Conservation (phyloP, 2,113 vertebrate species). For the Microtus pennsylvanicus region DNA sequence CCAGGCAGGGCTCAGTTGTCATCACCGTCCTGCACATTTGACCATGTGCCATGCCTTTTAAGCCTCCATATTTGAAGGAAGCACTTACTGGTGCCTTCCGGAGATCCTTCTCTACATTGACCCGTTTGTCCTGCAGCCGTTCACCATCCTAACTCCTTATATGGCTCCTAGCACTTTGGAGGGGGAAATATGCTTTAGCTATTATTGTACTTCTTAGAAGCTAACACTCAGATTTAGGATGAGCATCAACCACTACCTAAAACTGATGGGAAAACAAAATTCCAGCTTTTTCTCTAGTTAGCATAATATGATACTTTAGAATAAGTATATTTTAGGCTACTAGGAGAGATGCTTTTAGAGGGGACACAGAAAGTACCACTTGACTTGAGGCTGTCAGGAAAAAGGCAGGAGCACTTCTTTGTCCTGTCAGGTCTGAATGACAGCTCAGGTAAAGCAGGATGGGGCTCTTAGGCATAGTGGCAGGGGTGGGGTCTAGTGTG, state of each 20-base stretch:
- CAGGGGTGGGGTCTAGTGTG: rapidly evolving
- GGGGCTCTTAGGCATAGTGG: not conserved
- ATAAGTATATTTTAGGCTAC: not conserved
- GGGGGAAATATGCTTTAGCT: not conserved
- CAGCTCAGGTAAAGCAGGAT: not conserved
- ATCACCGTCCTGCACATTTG: not conserved
- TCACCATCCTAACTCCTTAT: not conserved
- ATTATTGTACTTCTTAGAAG: slow-evolving; percentile 14
- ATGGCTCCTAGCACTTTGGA: not conserved
- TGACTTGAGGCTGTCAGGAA: not conserved
- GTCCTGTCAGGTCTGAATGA: not conserved
- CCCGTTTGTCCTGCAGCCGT: not conserved
- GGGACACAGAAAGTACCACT: not conserved
- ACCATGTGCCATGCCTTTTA: not conserved
- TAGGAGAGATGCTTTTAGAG: not conserved
- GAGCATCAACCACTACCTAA: not conserved
- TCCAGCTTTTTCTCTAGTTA: not conserved
- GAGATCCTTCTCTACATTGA: not conserved
- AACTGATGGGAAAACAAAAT: slow-evolving; percentile 27
- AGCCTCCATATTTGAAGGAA: not conserved
- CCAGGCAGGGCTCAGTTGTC: not conserved
- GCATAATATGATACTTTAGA: not conserved
- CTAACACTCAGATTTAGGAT: not conserved
- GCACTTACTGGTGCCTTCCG: not conserved
- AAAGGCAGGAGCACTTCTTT: not conserved